Conservation (phyloP, 1,140 invertebrate species). For the Lepidotrigona ventralis region DNA sequence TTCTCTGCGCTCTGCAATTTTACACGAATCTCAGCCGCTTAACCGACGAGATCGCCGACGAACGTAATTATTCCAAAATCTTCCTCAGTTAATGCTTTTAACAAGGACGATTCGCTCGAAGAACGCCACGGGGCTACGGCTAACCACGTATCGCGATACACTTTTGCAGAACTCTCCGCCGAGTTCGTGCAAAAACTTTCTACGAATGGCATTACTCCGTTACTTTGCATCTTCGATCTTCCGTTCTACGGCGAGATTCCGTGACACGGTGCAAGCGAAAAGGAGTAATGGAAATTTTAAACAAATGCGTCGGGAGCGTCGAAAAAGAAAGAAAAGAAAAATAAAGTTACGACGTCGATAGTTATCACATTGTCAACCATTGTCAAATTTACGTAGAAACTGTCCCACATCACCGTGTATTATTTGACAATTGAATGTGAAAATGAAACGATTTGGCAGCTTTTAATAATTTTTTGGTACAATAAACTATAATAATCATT, state of each 20-base stretch:
- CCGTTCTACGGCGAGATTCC: neutral
- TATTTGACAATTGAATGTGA: too few species aligned
- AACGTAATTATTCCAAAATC: conserved; percentile 29
- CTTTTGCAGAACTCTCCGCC: too few species aligned
- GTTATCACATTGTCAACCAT: too few species aligned
- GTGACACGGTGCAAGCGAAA: neutral
- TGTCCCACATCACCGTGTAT: too few species aligned
- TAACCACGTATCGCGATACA: conserved; percentile 17
- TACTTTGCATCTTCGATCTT: neutral
- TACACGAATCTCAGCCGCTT: conserved; percentile 43
- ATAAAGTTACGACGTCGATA: neutral
- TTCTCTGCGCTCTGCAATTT: conserved; percentile 35
- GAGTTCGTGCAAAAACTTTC: conserved; percentile 31
- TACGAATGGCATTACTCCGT: neutral
- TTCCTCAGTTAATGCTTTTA: conserved; percentile 21
- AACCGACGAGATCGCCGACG: neutral
- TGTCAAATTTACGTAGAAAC: too few species aligned
- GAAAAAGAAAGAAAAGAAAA: neutral
- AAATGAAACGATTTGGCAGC: too few species aligned
- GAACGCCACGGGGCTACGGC: neutral
- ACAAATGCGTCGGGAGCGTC: neutral
- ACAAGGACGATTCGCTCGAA: conserved; percentile 15
- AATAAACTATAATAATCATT: too few species aligned
- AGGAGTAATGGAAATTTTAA: neutral
- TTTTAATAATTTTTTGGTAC: too few species aligned